These are phyloP conservation scores for Tetraneura akinire DNA, from an alignment of 1,140 invertebrate species.

Conservation along the genomic window DNA sequence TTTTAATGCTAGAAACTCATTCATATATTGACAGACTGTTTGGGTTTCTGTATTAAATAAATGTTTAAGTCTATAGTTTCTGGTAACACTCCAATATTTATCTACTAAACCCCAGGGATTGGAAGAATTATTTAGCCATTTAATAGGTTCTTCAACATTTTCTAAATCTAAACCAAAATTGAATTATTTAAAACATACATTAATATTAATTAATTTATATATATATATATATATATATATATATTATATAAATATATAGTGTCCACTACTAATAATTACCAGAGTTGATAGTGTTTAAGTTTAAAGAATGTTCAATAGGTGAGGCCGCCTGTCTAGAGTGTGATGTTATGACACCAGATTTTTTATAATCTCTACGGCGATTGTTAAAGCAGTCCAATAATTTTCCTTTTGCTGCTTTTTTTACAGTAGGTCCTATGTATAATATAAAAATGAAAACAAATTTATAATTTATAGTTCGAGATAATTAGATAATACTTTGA, in stretches of 20 bases:
- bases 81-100: too few species aligned
- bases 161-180: background rate
- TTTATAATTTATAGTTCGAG: background rate
- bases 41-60: background rate
- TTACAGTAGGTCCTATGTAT: background rate
- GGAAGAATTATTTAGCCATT: too few species aligned
- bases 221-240: too few species aligned
- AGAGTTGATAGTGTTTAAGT: background rate
- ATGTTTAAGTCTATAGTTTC: background rate
- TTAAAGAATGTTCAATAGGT: background rate
- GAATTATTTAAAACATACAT: background rate
- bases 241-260: too few species aligned
- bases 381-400: background rate
- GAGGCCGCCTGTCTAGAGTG: background rate
- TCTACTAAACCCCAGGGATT: background rate
- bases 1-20: background rate
- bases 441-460: background rate
- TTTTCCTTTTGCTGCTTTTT: slow-evolving; percentile 6
- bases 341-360: background rate
- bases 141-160: background rate
- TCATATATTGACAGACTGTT: slow-evolving; percentile 10
- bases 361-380: background rate
- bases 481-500: too few species aligned
- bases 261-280: background rate
- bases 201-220: background rate